Conservation (phyloP, 2,113 vertebrate genomes). For the Lota lota region DNA sequence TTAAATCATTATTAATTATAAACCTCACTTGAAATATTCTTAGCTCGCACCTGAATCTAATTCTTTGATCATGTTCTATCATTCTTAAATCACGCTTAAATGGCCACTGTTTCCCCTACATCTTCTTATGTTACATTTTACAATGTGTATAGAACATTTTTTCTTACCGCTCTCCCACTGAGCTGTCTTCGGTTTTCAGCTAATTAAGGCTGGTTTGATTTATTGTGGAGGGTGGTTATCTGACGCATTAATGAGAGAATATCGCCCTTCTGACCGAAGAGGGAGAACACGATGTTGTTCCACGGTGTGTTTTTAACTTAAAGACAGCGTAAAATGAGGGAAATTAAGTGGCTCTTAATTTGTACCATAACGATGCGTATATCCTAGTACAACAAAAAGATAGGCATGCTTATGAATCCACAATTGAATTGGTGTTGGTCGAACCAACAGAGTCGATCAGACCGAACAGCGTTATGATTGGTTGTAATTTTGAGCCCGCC, state of each 20-base stretch:
- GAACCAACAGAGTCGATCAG: too few relatives aligned
- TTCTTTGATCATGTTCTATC: too few relatives aligned
- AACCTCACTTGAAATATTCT: too few relatives aligned
- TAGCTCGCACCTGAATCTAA: too few relatives aligned
- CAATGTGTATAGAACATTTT: not conserved
- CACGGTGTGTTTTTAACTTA: not conserved
- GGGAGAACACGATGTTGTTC: constrained; percentile 7
- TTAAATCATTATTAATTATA: too few relatives aligned
- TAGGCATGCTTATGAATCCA: not conserved
- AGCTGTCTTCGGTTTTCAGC: constrained; percentile 56
- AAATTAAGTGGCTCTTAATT: not conserved
- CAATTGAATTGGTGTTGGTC: too few relatives aligned
- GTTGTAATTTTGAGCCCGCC: too few relatives aligned
- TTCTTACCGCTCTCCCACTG: not conserved
- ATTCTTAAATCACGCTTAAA: too few relatives aligned
- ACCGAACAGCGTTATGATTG: too few relatives aligned
- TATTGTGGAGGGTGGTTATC: constrained; percentile 59
- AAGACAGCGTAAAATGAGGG: not conserved
- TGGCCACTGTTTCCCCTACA: too few relatives aligned
- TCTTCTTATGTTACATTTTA: not conserved
- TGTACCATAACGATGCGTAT: not conserved
- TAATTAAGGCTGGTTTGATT: constrained; percentile 66
- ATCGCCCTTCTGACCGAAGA: constrained; percentile 31
- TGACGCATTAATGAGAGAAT: constrained; percentile 53
- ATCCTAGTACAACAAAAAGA: not conserved